phyloP scores from a whole-genome alignment of 2,797 vertebrate species.

The Scarus forsteni region DNA sequence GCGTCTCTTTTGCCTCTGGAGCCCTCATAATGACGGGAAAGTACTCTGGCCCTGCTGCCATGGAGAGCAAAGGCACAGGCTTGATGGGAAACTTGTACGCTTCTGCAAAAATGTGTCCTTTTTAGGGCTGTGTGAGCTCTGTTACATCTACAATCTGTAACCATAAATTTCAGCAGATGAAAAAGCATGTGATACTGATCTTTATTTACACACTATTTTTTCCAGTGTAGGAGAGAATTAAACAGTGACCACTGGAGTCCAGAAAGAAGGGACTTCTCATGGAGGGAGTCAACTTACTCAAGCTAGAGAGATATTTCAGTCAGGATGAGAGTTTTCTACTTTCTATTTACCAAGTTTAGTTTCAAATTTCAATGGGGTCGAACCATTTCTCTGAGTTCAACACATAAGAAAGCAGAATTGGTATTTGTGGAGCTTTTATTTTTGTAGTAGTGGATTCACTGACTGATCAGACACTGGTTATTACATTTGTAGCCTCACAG shows the following conservation, averaged over 20 bases:
- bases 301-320: too few species aligned
- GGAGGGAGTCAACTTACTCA: constrained; percentile 1
- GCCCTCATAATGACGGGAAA: constrained; percentile 77
- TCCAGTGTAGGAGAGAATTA: constrained; percentile 32
- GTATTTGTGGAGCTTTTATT: neutral
- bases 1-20: constrained; percentile 62
- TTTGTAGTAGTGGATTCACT: too few species aligned
- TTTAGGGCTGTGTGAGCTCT: constrained; percentile 65
- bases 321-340: too few species aligned
- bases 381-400: constrained; percentile 3
- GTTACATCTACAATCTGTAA: constrained; percentile 62
- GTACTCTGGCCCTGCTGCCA: constrained; percentile 62
- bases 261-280: constrained; percentile 41
- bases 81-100: constrained; percentile 73
- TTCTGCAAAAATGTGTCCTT: constrained; percentile 71
- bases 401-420: neutral
- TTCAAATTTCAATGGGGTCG: constrained; percentile 3
- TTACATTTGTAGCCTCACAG: too few species aligned
- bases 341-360: too few species aligned
- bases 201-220: constrained; percentile 66
- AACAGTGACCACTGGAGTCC: constrained; percentile 38
- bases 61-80: constrained; percentile 47
- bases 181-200: constrained; percentile 67
- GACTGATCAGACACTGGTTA: too few species aligned
- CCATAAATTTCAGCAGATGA: constrained; percentile 68